Evolutionary conservation across 2,113 vertebrate genomes (phyloP).

Genomic region (Sinocyclocheilus grahami): DNA sequence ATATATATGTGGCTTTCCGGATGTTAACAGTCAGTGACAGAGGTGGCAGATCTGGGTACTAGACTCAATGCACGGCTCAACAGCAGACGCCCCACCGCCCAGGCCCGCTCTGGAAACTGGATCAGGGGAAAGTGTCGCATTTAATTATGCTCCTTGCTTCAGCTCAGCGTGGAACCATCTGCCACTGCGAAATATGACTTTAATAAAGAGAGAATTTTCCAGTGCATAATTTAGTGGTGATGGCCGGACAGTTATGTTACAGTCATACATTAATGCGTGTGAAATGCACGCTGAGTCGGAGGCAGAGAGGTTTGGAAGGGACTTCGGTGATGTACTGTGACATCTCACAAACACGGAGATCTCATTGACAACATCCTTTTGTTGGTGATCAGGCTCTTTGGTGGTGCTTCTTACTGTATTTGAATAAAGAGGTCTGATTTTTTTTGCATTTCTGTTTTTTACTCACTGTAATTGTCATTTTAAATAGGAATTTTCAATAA

Average conservation of each 20-base stretch:
- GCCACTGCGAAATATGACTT: slow-evolving; percentile 61
- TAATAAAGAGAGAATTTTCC: slow-evolving; percentile 61
- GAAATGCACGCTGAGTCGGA: slow-evolving; percentile 54
- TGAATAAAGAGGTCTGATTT: slow-evolving; percentile 1
- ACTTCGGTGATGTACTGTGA: slow-evolving; percentile 55
- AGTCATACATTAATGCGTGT: slow-evolving; percentile 57
- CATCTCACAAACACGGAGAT: slow-evolving; percentile 39
- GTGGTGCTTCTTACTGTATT: slow-evolving; percentile 19
- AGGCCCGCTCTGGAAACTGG: slow-evolving; percentile 52
- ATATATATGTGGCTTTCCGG: background rate
- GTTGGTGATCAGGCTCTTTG: slow-evolving; percentile 31
- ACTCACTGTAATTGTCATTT: background rate
- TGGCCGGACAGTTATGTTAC: slow-evolving; percentile 59
- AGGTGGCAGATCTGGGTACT: slow-evolving; percentile 38
- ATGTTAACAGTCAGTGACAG: slow-evolving; percentile 40
- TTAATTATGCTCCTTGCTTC: slow-evolving; percentile 61
- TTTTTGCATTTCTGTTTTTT: background rate
- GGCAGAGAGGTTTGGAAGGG: slow-evolving; percentile 34
- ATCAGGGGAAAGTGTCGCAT: slow-evolving; percentile 60
- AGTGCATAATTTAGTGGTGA: slow-evolving; percentile 62
- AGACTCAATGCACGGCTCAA: slow-evolving; percentile 11
- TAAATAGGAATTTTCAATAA: background rate
- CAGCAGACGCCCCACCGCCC: slow-evolving; percentile 32
- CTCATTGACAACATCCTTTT: slow-evolving; percentile 40
- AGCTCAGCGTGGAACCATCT: slow-evolving; percentile 60